Evolutionary conservation across 2,888 invertebrate genomes (phyloP).

Genomic region (Amphipoea lucens): DNA sequence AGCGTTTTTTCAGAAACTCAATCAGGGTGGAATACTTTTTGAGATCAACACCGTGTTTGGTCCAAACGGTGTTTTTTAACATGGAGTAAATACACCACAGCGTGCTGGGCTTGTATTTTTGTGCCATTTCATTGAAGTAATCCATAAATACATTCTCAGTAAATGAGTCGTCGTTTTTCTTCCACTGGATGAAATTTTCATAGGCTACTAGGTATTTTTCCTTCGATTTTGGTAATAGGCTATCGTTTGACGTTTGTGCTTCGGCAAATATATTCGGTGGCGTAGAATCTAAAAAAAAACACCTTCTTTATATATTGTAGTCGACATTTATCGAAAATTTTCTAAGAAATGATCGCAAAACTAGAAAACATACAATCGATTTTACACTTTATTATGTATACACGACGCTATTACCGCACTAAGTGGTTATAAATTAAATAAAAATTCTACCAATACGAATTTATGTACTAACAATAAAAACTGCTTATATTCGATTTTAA

Average conservation of each 20-base stretch:
- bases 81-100: constrained; percentile 24
- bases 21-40: constrained; percentile 7
- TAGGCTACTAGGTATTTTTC: not conserved
- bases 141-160: constrained; percentile 12
- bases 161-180: constrained; percentile 4
- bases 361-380: not conserved
- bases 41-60: constrained; percentile 19
- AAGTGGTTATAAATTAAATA: not conserved
- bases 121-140: constrained; percentile 16
- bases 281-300: constrained; percentile 2
- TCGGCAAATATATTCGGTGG: constrained; percentile 4
- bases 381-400: not conserved
- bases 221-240: not conserved
- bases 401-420: not conserved
- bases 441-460: too few relatives aligned
- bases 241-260: not conserved
- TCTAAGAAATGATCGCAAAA: not conserved
- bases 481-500: not conserved
- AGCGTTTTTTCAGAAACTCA: not conserved
- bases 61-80: constrained; percentile 17
- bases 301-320: not conserved
- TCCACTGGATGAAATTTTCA: constrained; percentile 19
- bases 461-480: not conserved
- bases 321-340: not conserved
- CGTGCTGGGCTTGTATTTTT: constrained; percentile 18